phyloP scores from a whole-genome alignment of 53 echinoderm and acorn worm genomes.

The Astropecten irregularis region DNA sequence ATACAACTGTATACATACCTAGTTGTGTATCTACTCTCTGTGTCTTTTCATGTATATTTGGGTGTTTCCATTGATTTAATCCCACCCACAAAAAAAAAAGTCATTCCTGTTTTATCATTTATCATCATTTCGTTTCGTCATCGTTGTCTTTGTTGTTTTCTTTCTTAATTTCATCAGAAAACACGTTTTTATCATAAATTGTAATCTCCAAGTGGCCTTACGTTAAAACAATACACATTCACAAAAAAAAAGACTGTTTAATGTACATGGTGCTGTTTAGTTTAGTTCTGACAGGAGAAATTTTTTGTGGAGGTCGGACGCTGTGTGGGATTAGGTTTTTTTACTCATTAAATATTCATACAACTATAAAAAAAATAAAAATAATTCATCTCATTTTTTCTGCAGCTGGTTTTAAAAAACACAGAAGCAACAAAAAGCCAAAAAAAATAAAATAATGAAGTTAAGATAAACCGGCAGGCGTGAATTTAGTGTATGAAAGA shows the following conservation, averaged over 20 bases:
- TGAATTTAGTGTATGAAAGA: too few species aligned
- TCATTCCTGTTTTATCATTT: constrained; percentile 4
- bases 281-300: constrained; percentile 1
- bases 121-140: too few species aligned
- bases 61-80: constrained; percentile 36
- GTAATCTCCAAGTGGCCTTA: constrained; percentile 55
- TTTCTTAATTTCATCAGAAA: too few species aligned
- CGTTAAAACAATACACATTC: constrained; percentile 33
- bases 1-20: neutral
- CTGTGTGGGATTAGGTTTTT: constrained; percentile 1
- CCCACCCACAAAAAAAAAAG: constrained; percentile 14
- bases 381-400: neutral
- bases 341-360: neutral
- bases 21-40: too few species aligned
- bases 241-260: too few species aligned
- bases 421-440: too few species aligned
- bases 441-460: too few species aligned
- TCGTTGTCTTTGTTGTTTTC: too few species aligned
- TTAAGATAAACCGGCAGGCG: too few species aligned
- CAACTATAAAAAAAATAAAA: neutral
- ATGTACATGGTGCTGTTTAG: constrained; percentile 50
- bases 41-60: constrained; percentile 24
- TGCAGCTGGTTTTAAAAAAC: constrained; percentile 23
- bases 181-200: neutral
- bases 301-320: constrained; percentile 12